These are phyloP conservation scores for Prionchulus punctatus DNA, from an alignment of 2,888 invertebrate species.

Conservation along the genomic window DNA sequence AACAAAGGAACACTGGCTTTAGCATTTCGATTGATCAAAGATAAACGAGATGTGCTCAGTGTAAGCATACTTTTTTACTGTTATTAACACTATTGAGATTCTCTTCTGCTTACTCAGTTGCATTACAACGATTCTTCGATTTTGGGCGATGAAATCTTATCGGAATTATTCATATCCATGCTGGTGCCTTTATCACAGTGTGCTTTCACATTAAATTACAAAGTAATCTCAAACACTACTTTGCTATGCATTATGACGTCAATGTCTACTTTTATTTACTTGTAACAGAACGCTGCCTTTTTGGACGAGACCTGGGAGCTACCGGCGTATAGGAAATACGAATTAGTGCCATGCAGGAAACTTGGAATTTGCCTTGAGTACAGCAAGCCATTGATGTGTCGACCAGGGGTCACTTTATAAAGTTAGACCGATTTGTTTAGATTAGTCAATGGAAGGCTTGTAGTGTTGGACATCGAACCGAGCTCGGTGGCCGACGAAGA, in stretches of 20 bases:
- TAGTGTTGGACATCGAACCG: slow-evolving; percentile 44
- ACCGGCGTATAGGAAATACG: slow-evolving; percentile 41
- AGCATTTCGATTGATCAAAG: slow-evolving; percentile 11
- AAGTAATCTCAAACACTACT: slow-evolving; percentile 5
- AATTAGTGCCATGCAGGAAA: slow-evolving; percentile 47
- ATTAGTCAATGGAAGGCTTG: slow-evolving; percentile 44
- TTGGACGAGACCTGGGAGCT: slow-evolving; percentile 48
- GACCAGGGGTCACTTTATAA: neutral
- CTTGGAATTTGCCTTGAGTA: slow-evolving; percentile 47
- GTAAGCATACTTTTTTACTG: neutral
- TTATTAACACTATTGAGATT: neutral
- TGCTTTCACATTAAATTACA: slow-evolving; percentile 12
- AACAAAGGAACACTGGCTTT: slow-evolving; percentile 13
- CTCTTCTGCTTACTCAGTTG: slow-evolving; percentile 5
- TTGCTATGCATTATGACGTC: neutral
- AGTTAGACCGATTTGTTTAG: slow-evolving; percentile 32
- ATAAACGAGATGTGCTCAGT: neutral
- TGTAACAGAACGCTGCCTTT: slow-evolving; percentile 42
- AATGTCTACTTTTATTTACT: slow-evolving; percentile 10
- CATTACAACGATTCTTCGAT: slow-evolving; percentile 33
- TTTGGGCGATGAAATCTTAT: slow-evolving; percentile 48
- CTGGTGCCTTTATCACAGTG: slow-evolving; percentile 36
- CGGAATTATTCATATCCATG: slow-evolving; percentile 45
- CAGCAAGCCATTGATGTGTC: slow-evolving; percentile 13
- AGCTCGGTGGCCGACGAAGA: slow-evolving; percentile 49